Conservation (phyloP, 2,113 vertebrate genomes). For the Vulpes ferrilata region DNA sequence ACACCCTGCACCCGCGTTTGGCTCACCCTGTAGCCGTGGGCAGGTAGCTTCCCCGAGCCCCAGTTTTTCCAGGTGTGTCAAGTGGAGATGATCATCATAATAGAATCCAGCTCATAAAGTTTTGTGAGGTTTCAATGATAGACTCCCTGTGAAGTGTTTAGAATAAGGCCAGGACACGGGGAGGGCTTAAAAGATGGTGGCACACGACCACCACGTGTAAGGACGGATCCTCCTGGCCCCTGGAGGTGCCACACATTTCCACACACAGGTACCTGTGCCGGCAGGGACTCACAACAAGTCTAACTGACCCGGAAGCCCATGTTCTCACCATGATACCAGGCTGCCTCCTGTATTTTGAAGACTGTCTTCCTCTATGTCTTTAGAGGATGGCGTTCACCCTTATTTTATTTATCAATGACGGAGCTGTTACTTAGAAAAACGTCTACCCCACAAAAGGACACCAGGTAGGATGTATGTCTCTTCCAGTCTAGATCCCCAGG, state of each 20-base stretch:
- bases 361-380: fast-evolving
- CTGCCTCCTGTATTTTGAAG: neutral
- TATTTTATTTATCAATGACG: neutral
- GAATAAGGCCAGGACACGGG: fast-evolving
- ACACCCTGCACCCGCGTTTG: neutral
- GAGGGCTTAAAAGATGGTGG: no score
- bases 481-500: no score
- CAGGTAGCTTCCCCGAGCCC: neutral
- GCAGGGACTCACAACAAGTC: neutral
- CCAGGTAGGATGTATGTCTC: fast-evolving
- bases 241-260: fast-evolving
- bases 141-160: fast-evolving
- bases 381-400: neutral
- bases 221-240: fast-evolving
- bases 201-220: no score
- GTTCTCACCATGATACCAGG: fast-evolving
- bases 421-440: neutral
- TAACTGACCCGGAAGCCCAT: fast-evolving
- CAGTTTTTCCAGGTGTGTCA: neutral
- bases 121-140: neutral
- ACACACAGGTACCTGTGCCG: fast-evolving
- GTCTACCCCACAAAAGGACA: neutral
- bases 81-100: fast-evolving
- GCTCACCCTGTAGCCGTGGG: fast-evolving
- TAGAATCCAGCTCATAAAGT: neutral